Conservation (phyloP, 2,888 invertebrate species). For the Acholoe squamosa region DNA sequence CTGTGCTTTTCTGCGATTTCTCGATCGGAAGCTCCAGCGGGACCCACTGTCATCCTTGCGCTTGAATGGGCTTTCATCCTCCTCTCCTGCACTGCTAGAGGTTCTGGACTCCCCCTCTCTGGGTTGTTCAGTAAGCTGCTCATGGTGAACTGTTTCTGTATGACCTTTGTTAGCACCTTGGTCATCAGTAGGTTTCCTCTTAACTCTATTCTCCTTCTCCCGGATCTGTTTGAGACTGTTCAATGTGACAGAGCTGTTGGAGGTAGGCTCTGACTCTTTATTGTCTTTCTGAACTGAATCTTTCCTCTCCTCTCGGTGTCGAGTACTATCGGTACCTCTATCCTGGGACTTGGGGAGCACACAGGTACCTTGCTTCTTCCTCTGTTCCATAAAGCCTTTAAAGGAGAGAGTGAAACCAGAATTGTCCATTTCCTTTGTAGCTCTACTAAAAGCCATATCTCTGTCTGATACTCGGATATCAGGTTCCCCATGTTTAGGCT, state of each 20-base stretch:
- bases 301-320: background rate
- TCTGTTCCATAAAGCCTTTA: slow-evolving; percentile 52
- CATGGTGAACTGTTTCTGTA: background rate
- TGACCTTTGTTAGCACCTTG: slow-evolving; percentile 22
- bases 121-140: background rate
- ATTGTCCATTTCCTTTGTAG: background rate
- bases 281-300: too few species aligned
- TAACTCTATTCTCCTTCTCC: background rate
- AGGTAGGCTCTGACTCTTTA: background rate
- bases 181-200: background rate
- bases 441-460: background rate
- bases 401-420: slow-evolving; percentile 44
- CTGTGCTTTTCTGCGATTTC: background rate
- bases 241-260: slow-evolving; percentile 8
- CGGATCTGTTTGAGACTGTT: slow-evolving; percentile 39
- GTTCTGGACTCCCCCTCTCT: background rate
- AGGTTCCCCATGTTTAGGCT: background rate
- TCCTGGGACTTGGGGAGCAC: slow-evolving; percentile 44
- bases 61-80: background rate
- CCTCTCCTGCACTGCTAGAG: background rate
- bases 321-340: background rate
- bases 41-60: slow-evolving; percentile 5
- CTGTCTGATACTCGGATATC: background rate
- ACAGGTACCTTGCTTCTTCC: slow-evolving; percentile 45
- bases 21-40: slow-evolving; percentile 44